Evolutionary conservation across 2,113 vertebrate species (phyloP).

Genomic region (Electrona antarctica): DNA sequence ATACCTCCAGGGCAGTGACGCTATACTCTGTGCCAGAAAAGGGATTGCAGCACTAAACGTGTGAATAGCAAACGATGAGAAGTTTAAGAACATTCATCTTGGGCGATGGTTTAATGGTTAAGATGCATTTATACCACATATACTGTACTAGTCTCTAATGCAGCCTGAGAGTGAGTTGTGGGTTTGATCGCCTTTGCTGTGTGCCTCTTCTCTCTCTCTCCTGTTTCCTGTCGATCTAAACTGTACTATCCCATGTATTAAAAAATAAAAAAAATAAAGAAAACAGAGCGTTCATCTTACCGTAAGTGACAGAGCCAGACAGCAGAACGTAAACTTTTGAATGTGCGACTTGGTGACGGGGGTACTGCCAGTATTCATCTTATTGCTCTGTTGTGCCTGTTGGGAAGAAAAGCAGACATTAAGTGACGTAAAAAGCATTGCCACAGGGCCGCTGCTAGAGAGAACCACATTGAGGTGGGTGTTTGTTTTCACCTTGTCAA

Average conservation of each 20-base stretch:
- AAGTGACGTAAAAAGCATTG: background rate
- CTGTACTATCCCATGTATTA: background rate
- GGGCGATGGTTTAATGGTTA: background rate
- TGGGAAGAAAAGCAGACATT: conserved; percentile 30
- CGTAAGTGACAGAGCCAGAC: conserved; percentile 90
- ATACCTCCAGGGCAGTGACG: background rate
- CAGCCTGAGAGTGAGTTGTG: too few species aligned
- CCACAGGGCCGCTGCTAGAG: background rate
- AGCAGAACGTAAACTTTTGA: conserved; percentile 95
- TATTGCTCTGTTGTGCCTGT: conserved; percentile 95
- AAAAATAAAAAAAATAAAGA: background rate
- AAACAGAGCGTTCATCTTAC: conserved; percentile 77
- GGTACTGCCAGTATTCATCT: conserved; percentile 78
- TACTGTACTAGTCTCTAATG: background rate
- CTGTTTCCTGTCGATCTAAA: background rate
- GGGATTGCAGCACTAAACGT: background rate
- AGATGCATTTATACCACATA: background rate
- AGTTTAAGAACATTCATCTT: too few species aligned
- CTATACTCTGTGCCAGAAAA: background rate
- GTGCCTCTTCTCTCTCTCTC: too few species aligned
- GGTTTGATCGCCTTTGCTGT: too few species aligned
- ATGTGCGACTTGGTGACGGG: conserved; percentile 88
- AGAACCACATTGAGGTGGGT: background rate
- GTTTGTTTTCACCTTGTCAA: conserved; percentile 88
- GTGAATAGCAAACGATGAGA: too few species aligned